These are phyloP conservation scores for Leucoma salicis DNA, from an alignment of 2,888 invertebrate species.

Conservation along the genomic window DNA sequence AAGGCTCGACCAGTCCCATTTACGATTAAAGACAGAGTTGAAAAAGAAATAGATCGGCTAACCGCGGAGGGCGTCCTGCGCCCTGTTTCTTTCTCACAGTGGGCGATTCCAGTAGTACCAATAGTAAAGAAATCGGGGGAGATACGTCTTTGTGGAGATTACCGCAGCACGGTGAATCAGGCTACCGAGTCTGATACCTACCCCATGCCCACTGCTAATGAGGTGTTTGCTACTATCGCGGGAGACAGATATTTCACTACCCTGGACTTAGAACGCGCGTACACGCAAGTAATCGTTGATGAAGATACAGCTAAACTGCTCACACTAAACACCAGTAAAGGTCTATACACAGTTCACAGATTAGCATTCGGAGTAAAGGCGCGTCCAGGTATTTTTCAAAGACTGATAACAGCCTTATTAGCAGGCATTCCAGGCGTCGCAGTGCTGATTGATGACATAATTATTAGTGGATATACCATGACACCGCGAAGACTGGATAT, in stretches of 20 bases:
- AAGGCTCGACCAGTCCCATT: slow-evolving; percentile 21
- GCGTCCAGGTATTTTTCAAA: not conserved
- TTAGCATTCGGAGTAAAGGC: slow-evolving; percentile 17
- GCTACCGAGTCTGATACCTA: slow-evolving; percentile 26
- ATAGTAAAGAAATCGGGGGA: slow-evolving; percentile 11
- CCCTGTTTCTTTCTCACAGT: slow-evolving; percentile 15
- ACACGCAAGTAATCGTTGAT: not conserved
- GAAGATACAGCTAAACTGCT: slow-evolving; percentile 17
- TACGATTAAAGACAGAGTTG: slow-evolving; percentile 24
- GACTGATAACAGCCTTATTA: not conserved
- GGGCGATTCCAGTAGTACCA: slow-evolving; percentile 37
- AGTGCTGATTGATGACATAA: not conserved
- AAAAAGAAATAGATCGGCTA: slow-evolving; percentile 18
- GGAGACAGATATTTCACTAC: slow-evolving; percentile 20
- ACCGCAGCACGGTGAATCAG: slow-evolving; percentile 24
- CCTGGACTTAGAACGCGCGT: not conserved
- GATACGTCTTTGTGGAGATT: slow-evolving; percentile 25
- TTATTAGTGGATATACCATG: not conserved
- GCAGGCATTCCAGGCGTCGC: not conserved
- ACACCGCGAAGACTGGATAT: not conserved
- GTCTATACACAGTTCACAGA: slow-evolving; percentile 19
- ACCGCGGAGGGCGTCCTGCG: slow-evolving; percentile 5
- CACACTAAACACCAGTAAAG: slow-evolving; percentile 31
- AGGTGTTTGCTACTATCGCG: slow-evolving; percentile 19
- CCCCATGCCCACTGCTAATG: slow-evolving; percentile 13